Evolutionary conservation across 2,888 invertebrate genomes (phyloP).

Genomic region (Rapana venosa): DNA sequence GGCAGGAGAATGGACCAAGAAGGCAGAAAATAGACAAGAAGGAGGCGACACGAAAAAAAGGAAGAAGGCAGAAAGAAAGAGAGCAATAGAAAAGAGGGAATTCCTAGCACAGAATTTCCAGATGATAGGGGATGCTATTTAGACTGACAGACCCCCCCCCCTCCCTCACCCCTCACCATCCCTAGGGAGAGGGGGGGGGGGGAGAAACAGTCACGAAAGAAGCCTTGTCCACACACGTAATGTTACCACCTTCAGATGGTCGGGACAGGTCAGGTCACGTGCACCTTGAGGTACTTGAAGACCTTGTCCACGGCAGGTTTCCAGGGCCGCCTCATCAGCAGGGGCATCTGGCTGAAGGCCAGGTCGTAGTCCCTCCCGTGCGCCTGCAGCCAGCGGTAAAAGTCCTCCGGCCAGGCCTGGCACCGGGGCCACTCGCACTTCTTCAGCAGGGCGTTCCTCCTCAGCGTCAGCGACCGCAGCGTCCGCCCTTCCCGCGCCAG

Average conservation of each 20-base stretch:
- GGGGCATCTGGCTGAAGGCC: conserved; percentile 85
- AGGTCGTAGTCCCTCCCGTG: conserved; percentile 84
- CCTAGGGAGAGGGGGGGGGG: background rate
- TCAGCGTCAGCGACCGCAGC: conserved; percentile 83
- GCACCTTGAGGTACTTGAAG: conserved; percentile 62
- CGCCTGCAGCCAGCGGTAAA: conserved; percentile 83
- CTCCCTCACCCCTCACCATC: background rate
- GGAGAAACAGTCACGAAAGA: too few species aligned
- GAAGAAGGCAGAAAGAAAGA: too few species aligned
- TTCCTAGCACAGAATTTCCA: too few species aligned
- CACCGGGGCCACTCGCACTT: conserved; percentile 83
- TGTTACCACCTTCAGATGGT: too few species aligned
- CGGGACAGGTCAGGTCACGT: conserved; percentile 9
- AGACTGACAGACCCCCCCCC: background rate
- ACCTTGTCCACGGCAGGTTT: conserved; percentile 75
- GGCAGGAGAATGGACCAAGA: too few species aligned
- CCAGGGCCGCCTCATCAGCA: conserved; percentile 85
- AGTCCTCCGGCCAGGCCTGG: conserved; percentile 85
- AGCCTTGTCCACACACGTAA: too few species aligned
- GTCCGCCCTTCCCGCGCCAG: conserved; percentile 83
- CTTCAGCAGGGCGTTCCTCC: conserved; percentile 86
- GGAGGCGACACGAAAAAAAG: too few species aligned
- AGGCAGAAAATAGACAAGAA: too few species aligned
- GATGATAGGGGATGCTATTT: too few species aligned
- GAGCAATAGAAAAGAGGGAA: too few species aligned